Percentiles rank a stretch among this genome's conserved stretches.
Conservation (phyloP, 2,888 invertebrate genomes). For the Eupithecia subfuscata region DNA sequence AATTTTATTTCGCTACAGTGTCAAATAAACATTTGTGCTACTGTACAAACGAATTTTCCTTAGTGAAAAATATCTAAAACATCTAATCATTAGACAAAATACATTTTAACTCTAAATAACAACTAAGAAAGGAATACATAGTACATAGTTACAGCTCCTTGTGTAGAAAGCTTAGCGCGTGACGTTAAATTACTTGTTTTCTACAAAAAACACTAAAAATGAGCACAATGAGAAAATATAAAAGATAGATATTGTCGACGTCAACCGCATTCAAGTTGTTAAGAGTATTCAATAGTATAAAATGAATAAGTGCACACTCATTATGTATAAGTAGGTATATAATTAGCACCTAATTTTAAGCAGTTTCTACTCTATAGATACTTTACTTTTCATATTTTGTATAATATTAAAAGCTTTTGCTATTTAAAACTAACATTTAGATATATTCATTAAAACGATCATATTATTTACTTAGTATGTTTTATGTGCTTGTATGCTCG, state of each 20-base stretch:
- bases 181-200: constrained; percentile 26
- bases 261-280: constrained; percentile 72
- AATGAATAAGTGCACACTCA: constrained; percentile 72
- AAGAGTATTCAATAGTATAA: constrained; percentile 55
- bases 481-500: not conserved
- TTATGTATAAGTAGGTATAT: constrained; percentile 61
- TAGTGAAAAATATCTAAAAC: constrained; percentile 54
- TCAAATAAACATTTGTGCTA: constrained; percentile 67
- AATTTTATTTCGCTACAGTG: constrained; percentile 57
- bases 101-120: constrained; percentile 41
- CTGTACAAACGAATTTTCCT: constrained; percentile 74
- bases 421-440: constrained; percentile 70
- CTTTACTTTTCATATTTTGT: constrained; percentile 53
- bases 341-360: constrained; percentile 81
- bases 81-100: constrained; percentile 52
- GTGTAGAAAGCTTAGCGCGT: constrained; percentile 31
- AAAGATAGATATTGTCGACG: constrained; percentile 77
- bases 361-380: constrained; percentile 62
- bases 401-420: constrained; percentile 60
- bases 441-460: constrained; percentile 33
- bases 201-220: constrained; percentile 50
- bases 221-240: constrained; percentile 50
- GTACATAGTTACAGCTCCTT: constrained; percentile 18
- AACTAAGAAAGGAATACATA: constrained; percentile 29
- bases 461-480: not conserved